Evolutionary conservation across 2,113 vertebrate species (phyloP).

Genomic region (Sinocyclocheilus anshuiensis): DNA sequence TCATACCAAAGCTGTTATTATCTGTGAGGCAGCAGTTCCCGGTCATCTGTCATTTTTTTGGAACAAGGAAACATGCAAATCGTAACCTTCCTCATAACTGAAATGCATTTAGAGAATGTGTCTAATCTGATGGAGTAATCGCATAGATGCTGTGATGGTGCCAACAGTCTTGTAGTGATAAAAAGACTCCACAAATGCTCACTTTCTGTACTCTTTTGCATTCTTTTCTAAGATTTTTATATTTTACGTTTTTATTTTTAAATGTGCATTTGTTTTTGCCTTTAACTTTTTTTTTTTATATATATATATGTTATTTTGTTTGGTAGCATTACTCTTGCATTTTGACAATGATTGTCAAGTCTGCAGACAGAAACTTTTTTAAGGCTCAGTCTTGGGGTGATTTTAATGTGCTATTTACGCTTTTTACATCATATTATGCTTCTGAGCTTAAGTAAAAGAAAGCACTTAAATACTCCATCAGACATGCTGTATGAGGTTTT

Average conservation of each 20-base stretch:
- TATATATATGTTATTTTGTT: too few relatives aligned
- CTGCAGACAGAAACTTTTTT: neutral
- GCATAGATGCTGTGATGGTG: neutral
- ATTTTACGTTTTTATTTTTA: neutral
- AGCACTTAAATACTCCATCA: neutral
- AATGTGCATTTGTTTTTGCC: conserved; percentile 12
- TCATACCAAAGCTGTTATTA: neutral
- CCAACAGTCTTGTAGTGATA: neutral
- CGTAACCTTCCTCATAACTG: neutral
- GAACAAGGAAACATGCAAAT: neutral
- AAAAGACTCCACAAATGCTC: neutral
- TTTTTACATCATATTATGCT: neutral
- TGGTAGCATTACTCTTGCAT: neutral
- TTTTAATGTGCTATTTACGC: neutral
- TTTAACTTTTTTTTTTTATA: neutral
- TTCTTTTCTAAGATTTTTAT: too few relatives aligned
- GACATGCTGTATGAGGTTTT: neutral
- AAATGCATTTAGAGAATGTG: neutral
- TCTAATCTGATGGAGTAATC: neutral
- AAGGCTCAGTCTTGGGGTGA: neutral
- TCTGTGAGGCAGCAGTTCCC: too few relatives aligned
- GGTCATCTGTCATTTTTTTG: neutral
- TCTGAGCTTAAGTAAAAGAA: neutral
- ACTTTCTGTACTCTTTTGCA: neutral
- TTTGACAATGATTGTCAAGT: neutral